These are phyloP conservation scores for Acanthiza pusilla DNA, from an alignment of 2,797 vertebrate genomes.

Conservation along the genomic window DNA sequence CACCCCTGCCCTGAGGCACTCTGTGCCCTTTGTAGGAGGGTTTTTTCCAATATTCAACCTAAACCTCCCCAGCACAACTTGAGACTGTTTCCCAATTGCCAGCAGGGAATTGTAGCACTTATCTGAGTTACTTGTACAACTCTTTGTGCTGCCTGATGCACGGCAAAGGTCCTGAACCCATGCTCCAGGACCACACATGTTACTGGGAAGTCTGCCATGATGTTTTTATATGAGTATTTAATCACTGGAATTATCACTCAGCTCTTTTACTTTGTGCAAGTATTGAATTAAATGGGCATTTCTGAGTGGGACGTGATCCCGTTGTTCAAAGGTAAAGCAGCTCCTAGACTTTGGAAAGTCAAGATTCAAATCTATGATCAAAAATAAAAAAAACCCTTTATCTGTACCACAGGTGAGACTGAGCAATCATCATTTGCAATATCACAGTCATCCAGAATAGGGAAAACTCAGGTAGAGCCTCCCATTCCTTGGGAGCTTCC, in stretches of 20 bases:
- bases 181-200: neutral
- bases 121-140: too few relatives aligned
- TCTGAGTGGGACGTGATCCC: neutral
- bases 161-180: neutral
- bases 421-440: neutral
- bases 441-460: neutral
- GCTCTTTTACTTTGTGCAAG: neutral
- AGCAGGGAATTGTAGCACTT: too few relatives aligned
- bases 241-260: neutral
- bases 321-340: neutral
- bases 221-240: neutral
- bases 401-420: neutral
- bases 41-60: neutral
- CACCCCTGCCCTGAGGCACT: neutral
- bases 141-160: too few relatives aligned
- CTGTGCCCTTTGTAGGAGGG: neutral
- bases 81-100: too few relatives aligned
- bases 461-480: neutral
- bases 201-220: too few relatives aligned
- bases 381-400: neutral
- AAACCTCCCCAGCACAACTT: too few relatives aligned
- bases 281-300: neutral
- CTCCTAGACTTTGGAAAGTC: neutral
- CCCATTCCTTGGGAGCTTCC: fast-evolving
- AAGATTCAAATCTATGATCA: neutral